phyloP scores from a whole-genome alignment of 1,140 invertebrate genomes.

The Drepana arcuata region DNA sequence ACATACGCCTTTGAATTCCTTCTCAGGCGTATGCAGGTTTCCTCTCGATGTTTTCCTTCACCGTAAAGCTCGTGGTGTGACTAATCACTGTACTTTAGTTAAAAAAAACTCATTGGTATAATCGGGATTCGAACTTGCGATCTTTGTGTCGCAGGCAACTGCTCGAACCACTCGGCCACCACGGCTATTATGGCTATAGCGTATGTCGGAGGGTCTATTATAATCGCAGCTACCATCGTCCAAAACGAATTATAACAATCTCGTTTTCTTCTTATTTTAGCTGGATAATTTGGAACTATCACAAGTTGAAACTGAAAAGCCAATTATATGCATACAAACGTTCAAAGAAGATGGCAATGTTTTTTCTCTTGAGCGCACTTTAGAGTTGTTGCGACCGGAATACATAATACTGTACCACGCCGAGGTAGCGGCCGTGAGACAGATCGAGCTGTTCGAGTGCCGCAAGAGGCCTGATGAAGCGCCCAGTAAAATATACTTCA shows the following conservation, averaged over 20 bases:
- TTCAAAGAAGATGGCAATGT: conserved; percentile 82
- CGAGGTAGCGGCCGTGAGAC: conserved; percentile 88
- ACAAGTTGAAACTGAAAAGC: conserved; percentile 70
- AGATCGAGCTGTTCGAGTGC: conserved; percentile 89
- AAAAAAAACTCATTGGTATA: too few relatives aligned
- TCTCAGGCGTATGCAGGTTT: too few relatives aligned
- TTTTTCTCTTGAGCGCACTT: conserved; percentile 77
- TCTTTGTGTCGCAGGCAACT: too few relatives aligned
- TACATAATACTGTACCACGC: conserved; percentile 94
- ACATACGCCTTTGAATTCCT: too few relatives aligned
- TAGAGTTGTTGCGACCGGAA: conserved; percentile 81
- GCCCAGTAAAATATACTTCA: conserved; percentile 85
- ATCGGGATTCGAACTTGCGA: too few relatives aligned
- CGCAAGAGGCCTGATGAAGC: conserved; percentile 75
- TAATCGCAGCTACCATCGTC: too few relatives aligned
- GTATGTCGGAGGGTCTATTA: too few relatives aligned
- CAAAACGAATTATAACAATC: background rate
- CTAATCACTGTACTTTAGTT: too few relatives aligned
- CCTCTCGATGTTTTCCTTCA: too few relatives aligned
- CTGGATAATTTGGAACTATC: conserved; percentile 78
- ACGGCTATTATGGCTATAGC: too few relatives aligned
- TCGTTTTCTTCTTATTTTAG: conserved; percentile 43
- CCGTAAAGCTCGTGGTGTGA: too few relatives aligned
- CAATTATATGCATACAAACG: conserved; percentile 82
- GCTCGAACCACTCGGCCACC: too few relatives aligned